These are phyloP conservation scores for Agriopis leucophaearia DNA, from an alignment of 2,888 invertebrate species.

Conservation along the genomic window DNA sequence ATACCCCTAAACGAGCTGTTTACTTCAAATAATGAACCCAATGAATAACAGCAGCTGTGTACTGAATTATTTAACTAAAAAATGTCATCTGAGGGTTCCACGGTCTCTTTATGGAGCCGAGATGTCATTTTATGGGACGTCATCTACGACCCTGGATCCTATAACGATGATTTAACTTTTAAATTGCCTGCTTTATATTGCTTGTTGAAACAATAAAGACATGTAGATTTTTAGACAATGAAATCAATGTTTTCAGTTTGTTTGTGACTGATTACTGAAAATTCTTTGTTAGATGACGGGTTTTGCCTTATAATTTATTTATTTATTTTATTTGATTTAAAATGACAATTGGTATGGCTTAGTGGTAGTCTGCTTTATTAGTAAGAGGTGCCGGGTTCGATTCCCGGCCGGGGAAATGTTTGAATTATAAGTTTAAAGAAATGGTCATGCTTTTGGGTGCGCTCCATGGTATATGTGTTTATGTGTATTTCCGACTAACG, in stretches of 20 bases:
- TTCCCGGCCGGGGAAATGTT: no score
- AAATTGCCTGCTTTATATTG: conserved; percentile 24
- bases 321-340: no score
- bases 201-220: conserved; percentile 38
- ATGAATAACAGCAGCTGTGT: conserved; percentile 41
- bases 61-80: conserved; percentile 44
- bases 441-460: no score
- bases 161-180: conserved; percentile 43
- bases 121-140: conserved; percentile 39
- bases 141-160: conserved; percentile 37
- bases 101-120: conserved; percentile 40
- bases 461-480: no score
- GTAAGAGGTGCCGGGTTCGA: no score
- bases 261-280: no score
- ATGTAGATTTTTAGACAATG: neutral
- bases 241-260: neutral
- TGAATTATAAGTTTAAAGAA: no score
- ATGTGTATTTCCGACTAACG: no score
- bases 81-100: conserved; percentile 36
- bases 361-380: no score
- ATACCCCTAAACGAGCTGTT: conserved; percentile 30
- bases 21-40: conserved; percentile 37
- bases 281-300: no score
- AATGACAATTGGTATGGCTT: no score
- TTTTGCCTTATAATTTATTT: no score